Conservation (phyloP, 2,888 invertebrate genomes). For the Anaspis maculata region DNA sequence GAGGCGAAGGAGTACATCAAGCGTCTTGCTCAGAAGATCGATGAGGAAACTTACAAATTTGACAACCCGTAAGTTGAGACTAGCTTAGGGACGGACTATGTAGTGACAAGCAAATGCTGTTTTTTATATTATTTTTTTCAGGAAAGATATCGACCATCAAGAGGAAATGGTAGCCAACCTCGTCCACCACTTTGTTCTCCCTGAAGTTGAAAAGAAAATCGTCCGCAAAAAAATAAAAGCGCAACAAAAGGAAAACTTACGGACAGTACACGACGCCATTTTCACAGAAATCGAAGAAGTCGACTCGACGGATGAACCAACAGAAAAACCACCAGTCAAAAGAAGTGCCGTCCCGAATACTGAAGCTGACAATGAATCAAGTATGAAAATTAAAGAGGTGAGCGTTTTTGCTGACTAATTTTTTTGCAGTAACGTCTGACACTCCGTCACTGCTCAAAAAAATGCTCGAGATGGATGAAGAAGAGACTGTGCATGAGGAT, state of each 20-base stretch:
- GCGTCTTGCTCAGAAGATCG: constrained; percentile 49
- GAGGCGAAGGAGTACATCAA: constrained; percentile 48
- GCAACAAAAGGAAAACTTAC: constrained; percentile 38
- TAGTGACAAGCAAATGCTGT: too few relatives aligned
- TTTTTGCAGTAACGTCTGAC: too few relatives aligned
- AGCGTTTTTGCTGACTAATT: too few relatives aligned
- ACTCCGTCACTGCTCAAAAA: too few relatives aligned
- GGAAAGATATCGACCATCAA: constrained; percentile 25
- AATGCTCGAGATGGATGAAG: too few relatives aligned
- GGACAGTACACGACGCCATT: constrained; percentile 39
- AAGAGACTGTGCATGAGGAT: too few relatives aligned
- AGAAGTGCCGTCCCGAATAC: too few relatives aligned
- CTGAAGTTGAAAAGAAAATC: constrained; percentile 45
- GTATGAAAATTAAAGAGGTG: too few relatives aligned
- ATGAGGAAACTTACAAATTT: constrained; percentile 44
- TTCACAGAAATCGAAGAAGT: constrained; percentile 23
- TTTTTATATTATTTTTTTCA: too few relatives aligned
- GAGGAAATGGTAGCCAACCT: constrained; percentile 50
- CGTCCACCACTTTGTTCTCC: constrained; percentile 52
- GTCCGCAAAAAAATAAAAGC: constrained; percentile 36
- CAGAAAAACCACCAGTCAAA: not conserved
- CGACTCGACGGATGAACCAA: not conserved
- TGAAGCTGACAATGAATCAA: too few relatives aligned
- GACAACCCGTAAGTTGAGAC: constrained; percentile 27
- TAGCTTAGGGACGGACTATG: too few relatives aligned